phyloP scores from a whole-genome alignment of 2,888 invertebrate species.

The Taphrorychus bicolor region DNA sequence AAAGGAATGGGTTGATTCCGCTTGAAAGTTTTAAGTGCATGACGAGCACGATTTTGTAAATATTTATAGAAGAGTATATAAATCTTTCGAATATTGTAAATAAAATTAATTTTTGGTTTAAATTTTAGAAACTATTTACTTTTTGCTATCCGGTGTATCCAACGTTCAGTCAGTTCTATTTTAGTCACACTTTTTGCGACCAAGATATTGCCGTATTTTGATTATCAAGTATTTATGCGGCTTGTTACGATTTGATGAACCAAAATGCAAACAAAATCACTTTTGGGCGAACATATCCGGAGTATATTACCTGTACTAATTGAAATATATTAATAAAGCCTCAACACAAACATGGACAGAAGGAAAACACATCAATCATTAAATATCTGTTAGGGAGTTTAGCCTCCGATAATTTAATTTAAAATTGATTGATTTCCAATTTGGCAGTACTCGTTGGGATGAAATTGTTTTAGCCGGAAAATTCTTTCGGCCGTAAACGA shows the following conservation, averaged over 20 bases:
- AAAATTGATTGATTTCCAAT: constrained; percentile 10
- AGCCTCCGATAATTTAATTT: constrained; percentile 14
- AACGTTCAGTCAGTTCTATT: not conserved
- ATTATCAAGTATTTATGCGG: not conserved
- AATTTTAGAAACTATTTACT: not conserved
- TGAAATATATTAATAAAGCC: not conserved
- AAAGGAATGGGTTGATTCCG: not conserved
- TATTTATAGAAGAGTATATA: constrained; percentile 30
- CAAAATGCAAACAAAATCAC: not conserved
- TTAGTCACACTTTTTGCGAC: not conserved
- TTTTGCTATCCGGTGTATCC: not conserved
- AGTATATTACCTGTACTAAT: not conserved
- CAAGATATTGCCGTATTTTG: not conserved
- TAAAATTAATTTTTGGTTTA: constrained; percentile 16
- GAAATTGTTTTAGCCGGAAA: not conserved
- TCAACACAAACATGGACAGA: not conserved
- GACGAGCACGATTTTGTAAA: constrained; percentile 20
- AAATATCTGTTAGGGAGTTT: constrained; percentile 6
- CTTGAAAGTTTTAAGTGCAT: constrained; percentile 21
- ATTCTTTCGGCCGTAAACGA: no score
- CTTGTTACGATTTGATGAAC: not conserved
- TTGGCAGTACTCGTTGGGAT: not conserved
- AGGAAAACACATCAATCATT: constrained; percentile 13
- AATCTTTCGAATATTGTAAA: constrained; percentile 30
- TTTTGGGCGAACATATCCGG: not conserved